These are phyloP conservation scores for Chrysotoxum bicinctum DNA, from an alignment of 2,888 invertebrate genomes.

Conservation along the genomic window DNA sequence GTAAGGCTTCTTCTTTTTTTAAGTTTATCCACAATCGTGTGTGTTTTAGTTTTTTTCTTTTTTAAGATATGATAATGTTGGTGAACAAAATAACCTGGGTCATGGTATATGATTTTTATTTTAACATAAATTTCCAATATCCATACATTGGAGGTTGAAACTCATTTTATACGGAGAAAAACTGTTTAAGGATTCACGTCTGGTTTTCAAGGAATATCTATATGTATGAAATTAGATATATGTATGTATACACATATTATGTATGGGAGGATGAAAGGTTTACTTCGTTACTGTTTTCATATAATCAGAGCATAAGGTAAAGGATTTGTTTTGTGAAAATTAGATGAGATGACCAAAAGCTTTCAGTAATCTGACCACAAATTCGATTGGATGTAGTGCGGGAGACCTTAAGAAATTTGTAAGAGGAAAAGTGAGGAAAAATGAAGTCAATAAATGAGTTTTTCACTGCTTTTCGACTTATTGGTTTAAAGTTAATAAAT, in stretches of 20 bases:
- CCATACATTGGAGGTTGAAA: neutral
- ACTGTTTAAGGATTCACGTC: conserved; percentile 58
- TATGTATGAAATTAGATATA: neutral
- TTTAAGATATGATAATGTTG: conserved; percentile 25
- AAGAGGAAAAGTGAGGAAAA: neutral
- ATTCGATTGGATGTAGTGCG: conserved; percentile 14
- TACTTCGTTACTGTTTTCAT: conserved; percentile 5
- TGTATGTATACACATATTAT: too few species aligned
- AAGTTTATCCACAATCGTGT: conserved; percentile 2
- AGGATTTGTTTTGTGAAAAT: conserved; percentile 43
- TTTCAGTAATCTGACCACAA: conserved; percentile 27
- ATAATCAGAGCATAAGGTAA: neutral
- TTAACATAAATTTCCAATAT: conserved; percentile 42
- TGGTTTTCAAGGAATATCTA: conserved; percentile 18
- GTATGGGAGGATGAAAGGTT: conserved; percentile 16
- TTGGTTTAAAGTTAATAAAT: neutral
- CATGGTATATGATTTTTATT: conserved; percentile 52
- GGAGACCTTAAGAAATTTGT: neutral
- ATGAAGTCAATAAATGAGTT: neutral
- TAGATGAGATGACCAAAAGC: conserved; percentile 62
- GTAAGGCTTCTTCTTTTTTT: neutral
- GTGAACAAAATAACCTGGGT: conserved; percentile 34
- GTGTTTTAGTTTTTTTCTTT: neutral
- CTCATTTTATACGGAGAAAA: neutral
- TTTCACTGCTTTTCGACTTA: neutral